Conservation (phyloP, 2,113 vertebrate genomes). For the Vidua chalybeata region DNA sequence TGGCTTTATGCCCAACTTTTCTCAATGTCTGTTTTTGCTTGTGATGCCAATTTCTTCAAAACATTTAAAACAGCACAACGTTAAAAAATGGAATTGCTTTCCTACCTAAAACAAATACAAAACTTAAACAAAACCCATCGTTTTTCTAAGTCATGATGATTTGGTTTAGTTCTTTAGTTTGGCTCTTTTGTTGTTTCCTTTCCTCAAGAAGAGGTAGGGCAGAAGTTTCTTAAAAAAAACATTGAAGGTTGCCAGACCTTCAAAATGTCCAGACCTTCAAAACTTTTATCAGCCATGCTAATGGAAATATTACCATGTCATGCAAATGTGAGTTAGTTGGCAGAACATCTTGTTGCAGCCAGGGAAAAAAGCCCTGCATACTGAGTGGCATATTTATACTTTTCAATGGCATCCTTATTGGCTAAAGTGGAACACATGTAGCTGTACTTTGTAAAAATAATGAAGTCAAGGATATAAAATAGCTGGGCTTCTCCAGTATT, state of each 20-base stretch:
- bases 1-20: not conserved
- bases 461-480: conserved; percentile 19
- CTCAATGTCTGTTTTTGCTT: not conserved
- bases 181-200: not conserved
- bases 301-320: conserved; percentile 48
- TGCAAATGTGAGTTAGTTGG: conserved; percentile 45
- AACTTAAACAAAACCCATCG: not conserved
- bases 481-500: not conserved
- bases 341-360: conserved; percentile 51
- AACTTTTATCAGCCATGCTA: not conserved
- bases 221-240: not conserved
- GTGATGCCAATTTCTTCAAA: not conserved
- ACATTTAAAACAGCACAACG: not conserved
- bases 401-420: conserved; percentile 11
- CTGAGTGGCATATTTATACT: conserved; percentile 39
- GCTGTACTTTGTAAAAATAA: conserved; percentile 9
- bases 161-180: not conserved
- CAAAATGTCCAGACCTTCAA: not conserved
- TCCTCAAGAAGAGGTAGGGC: not conserved
- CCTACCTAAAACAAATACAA: not conserved
- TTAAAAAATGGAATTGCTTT: not conserved
- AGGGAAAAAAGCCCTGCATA: not conserved
- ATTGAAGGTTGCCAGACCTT: not conserved
- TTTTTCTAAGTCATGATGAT: not conserved
- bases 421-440: conserved; percentile 47